Base-by-base conservation (phyloP, 1,140 invertebrate species). In the Stegodyphus dumicola region DNA sequence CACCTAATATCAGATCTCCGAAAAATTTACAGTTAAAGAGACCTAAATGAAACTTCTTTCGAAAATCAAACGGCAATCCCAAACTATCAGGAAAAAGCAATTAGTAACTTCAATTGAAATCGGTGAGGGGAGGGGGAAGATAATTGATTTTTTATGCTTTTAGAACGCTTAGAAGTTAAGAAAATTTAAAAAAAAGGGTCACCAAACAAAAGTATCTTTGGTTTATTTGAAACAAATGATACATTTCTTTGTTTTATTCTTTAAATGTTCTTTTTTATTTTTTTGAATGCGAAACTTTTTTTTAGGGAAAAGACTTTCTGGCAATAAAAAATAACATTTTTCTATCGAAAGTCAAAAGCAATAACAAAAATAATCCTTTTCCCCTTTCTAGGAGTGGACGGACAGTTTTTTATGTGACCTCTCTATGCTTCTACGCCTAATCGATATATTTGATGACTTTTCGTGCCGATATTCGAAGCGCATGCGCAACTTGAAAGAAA, bases 71-170 rank as follows among this genome's bases (percentile, higher is more conserved):
- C 56, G 56, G 56, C 56, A 60, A 60, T 60, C 56, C 9, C 9
- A 60, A 60, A 60, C 9, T 60, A 60, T 60, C 56, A 60, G 15
- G 56, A 60, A 60, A 60, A 60, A 9, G 56, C 15, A 60, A 60
- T 60, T 60, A 60, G 56, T 11, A 60, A 15, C 56, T 60, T 11
- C 9, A 60, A 60, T 60, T 60, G 56, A 60, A 60, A 60, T 5
- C 56, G 56, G 33, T 33, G 33, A 33, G 33, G 33, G 33, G 33
- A 33, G 3, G 33, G 9, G 56, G 15, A 15, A 60, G 56, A 60
- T 60, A 60, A 60, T 60, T 60, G 56, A 60, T 60, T 60, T 60
- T 60, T 60, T 60, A 60, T 60, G 56, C 56, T 60, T 60, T 60
- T 33, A 33, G 33, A 33, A 3, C 33, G 15, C 56, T 60, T 60